phyloP scores from a whole-genome alignment of 2,888 invertebrate species.

The Nephrotoma guestfalica region DNA sequence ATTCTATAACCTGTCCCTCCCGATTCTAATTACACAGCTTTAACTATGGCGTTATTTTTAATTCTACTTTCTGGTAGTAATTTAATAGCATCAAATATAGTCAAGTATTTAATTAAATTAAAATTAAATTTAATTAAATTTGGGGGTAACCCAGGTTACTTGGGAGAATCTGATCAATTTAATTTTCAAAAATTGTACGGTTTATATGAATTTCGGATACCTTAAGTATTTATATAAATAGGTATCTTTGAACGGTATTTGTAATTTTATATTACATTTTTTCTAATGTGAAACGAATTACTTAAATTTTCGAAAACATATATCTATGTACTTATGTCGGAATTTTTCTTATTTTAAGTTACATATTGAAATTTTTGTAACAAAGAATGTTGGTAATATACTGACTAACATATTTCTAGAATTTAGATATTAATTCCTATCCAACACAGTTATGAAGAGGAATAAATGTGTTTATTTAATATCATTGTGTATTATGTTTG shows the following conservation, averaged over 20 bases:
- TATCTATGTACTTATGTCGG: background rate
- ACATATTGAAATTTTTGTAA: too few species aligned
- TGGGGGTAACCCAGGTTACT: too few species aligned
- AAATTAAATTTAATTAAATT: too few species aligned
- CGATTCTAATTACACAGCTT: too few species aligned
- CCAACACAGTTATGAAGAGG: background rate
- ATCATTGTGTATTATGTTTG: background rate
- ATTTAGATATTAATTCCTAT: background rate
- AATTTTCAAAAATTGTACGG: background rate
- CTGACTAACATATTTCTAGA: background rate
- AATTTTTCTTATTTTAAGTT: background rate
- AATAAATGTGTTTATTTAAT: background rate
- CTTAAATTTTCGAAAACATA: background rate
- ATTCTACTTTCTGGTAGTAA: too few species aligned
- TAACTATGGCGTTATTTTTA: too few species aligned
- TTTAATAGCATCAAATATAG: too few species aligned
- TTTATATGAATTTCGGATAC: background rate
- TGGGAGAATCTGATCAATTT: background rate
- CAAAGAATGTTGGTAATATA: too few species aligned
- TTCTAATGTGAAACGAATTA: background rate
- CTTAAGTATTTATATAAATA: background rate
- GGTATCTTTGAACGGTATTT: background rate
- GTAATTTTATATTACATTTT: background rate
- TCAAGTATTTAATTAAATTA: too few species aligned
- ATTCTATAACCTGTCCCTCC: too few species aligned